Conservation (phyloP, 2,888 invertebrate species). For the Phaonia tiefii region DNA sequence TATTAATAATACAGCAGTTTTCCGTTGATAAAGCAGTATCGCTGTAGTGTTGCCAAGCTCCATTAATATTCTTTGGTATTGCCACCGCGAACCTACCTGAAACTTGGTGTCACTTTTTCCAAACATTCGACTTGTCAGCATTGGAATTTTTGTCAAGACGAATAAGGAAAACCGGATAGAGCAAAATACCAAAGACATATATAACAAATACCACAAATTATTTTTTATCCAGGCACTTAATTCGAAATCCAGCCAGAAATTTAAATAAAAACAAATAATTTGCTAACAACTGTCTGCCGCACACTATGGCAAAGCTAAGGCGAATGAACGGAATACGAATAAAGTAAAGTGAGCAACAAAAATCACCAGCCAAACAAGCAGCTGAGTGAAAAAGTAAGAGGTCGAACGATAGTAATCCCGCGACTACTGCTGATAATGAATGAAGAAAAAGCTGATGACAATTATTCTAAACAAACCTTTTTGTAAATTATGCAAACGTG, state of each 20-base stretch:
- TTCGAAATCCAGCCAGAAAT: background rate
- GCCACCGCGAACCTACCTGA: too few relatives aligned
- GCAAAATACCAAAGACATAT: constrained; percentile 32
- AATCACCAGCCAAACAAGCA: background rate
- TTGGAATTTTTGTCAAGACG: background rate
- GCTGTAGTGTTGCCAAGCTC: too few relatives aligned
- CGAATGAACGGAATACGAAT: background rate
- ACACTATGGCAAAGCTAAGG: constrained; percentile 3
- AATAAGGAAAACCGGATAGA: constrained; percentile 5
- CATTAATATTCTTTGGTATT: too few relatives aligned
- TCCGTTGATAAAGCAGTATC: too few relatives aligned
- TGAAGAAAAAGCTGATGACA: too few relatives aligned
- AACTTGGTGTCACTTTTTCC: background rate
- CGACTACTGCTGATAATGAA: too few relatives aligned
- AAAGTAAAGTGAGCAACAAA: background rate
- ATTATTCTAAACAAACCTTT: background rate
- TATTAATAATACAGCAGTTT: too few relatives aligned
- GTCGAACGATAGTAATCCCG: too few relatives aligned
- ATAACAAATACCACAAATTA: too few relatives aligned
- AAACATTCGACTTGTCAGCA: background rate
- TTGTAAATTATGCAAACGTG: background rate
- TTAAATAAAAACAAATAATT: too few relatives aligned
- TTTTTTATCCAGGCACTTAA: background rate
- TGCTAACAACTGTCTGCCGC: background rate
- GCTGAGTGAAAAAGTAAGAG: background rate